Evolutionary conservation across 2,797 vertebrate genomes (phyloP).

Genomic region (Takifugu ocellatus): DNA sequence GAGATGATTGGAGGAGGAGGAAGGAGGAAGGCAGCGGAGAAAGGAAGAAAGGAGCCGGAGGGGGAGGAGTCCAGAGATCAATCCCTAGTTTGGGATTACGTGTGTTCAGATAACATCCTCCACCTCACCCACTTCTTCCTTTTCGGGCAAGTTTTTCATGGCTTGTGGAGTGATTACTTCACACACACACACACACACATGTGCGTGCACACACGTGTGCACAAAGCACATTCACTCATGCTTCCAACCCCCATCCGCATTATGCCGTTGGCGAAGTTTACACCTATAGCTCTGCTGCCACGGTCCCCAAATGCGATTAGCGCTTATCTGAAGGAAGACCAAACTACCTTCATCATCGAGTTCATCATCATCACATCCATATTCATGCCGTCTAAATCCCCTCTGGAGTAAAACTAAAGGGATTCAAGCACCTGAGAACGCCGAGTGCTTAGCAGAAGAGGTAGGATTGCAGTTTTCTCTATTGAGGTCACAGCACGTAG

Average conservation of each 20-base stretch:
- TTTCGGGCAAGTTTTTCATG: conserved; percentile 49
- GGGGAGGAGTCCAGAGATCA: conserved; percentile 66
- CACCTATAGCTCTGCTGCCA: conserved; percentile 60
- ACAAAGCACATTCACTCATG: conserved; percentile 41
- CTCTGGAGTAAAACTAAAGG: conserved; percentile 61
- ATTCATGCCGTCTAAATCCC: conserved; percentile 69
- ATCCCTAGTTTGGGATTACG: conserved; percentile 73
- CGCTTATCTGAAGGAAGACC: conserved; percentile 69
- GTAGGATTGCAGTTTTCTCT: conserved; percentile 51
- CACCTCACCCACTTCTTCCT: conserved; percentile 44
- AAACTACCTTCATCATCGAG: conserved; percentile 65
- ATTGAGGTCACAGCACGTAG: conserved; percentile 60
- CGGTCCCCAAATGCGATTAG: conserved; percentile 68
- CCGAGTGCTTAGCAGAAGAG: conserved; percentile 35
- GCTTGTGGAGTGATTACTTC: conserved; percentile 34
- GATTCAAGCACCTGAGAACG: conserved; percentile 67
- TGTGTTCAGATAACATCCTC: conserved; percentile 66
- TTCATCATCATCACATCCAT: conserved; percentile 69
- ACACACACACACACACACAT: conserved; percentile 11
- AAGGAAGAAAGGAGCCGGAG: conserved; percentile 25
- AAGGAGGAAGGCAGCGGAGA: conserved; percentile 21
- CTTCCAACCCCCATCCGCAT: conserved; percentile 43
- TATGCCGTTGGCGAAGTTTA: conserved; percentile 64
- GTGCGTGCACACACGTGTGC: conserved; percentile 11
- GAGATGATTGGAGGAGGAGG: conserved; percentile 27